Percentiles rank a stretch among this genome's conserved stretches.
Conservation (phyloP, 2,113 vertebrate species). For the Turdus rufiventris region DNA sequence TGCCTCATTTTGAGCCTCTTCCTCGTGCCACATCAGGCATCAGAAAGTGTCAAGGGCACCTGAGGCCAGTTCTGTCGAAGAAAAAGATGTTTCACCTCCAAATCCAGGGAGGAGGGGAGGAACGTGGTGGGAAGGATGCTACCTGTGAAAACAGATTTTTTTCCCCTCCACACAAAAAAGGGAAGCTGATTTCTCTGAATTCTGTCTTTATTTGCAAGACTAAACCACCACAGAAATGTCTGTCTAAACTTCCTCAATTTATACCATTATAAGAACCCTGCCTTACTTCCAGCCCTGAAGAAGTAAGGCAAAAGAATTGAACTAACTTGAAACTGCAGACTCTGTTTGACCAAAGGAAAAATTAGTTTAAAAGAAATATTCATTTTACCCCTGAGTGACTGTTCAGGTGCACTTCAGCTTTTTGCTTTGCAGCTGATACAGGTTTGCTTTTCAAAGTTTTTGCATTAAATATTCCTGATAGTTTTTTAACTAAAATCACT, state of each 20-base stretch:
- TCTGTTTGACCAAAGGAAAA: background rate
- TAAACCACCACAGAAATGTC: background rate
- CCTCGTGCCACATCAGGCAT: background rate
- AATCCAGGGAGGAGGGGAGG: background rate
- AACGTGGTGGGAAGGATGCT: background rate
- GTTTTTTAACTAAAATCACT: background rate
- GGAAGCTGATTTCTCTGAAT: background rate
- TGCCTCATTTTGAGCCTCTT: background rate
- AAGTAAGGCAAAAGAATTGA: background rate
- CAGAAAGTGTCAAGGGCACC: background rate
- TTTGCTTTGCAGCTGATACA: background rate
- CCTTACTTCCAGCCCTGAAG: background rate
- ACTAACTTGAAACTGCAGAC: background rate
- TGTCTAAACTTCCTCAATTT: background rate
- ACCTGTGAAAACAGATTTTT: background rate
- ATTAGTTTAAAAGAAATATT: background rate
- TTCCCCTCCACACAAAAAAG: background rate
- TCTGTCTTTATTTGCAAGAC: background rate
- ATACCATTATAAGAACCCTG: background rate
- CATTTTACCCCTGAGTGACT: background rate
- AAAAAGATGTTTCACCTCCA: background rate
- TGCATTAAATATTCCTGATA: background rate
- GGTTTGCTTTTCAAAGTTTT: background rate
- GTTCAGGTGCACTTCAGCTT: background rate
- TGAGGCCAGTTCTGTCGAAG: fast-evolving